phyloP scores from a whole-genome alignment of 1,140 invertebrate species.

The Lucilia cuprina region DNA sequence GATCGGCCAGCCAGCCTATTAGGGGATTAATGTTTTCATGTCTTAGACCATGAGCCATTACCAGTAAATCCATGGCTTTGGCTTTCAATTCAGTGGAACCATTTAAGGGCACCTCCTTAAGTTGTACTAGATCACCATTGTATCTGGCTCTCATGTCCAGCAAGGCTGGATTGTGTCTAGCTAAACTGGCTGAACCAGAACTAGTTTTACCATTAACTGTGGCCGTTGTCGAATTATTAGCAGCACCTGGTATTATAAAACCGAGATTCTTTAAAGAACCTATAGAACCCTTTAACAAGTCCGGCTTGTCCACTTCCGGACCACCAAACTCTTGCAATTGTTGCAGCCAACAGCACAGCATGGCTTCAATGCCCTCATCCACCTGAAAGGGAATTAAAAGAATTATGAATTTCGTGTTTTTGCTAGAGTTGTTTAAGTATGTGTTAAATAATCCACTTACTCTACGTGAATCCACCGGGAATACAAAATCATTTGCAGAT shows the following conservation, averaged over 20 bases:
- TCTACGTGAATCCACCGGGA: constrained; percentile 72
- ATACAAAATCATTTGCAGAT: constrained; percentile 76
- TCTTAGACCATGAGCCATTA: constrained; percentile 82
- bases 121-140: constrained; percentile 86
- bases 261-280: constrained; percentile 66
- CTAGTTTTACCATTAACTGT: constrained; percentile 58
- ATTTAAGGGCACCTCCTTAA: constrained; percentile 72
- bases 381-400: constrained; percentile 65
- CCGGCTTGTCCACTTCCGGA: constrained; percentile 81
- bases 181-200: constrained; percentile 68
- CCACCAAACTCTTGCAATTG: constrained; percentile 81
- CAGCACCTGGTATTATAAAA: constrained; percentile 36
- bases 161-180: constrained; percentile 68
- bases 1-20: constrained; percentile 76
- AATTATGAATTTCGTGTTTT: background rate
- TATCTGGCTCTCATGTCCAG: constrained; percentile 78
- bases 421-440: background rate
- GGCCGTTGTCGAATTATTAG: constrained; percentile 63
- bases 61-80: constrained; percentile 79
- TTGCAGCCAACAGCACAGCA: constrained; percentile 82
- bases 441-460: constrained; percentile 61
- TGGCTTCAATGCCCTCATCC: constrained; percentile 81
- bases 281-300: constrained; percentile 78
- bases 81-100: constrained; percentile 75
- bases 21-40: constrained; percentile 89